Conservation (phyloP, 2,888 invertebrate species). For the Alloplasta piceator region DNA sequence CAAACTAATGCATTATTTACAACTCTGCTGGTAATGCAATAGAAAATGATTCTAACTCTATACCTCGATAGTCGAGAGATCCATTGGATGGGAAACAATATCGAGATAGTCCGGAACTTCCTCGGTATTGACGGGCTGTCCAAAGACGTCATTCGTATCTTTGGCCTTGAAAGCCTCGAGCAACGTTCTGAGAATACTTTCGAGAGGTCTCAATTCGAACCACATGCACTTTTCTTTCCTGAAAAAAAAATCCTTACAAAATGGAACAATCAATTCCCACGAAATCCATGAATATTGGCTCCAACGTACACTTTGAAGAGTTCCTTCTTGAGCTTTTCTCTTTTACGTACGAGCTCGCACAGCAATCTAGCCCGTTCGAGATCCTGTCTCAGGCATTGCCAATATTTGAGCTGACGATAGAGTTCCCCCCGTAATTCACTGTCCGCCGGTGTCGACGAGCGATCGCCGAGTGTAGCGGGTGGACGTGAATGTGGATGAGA, state of each 20-base stretch:
- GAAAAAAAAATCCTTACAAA: conserved; percentile 33
- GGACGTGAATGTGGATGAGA: conserved; percentile 81
- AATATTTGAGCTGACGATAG: conserved; percentile 94
- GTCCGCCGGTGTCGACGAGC: conserved; percentile 79
- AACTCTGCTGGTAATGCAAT: conserved; percentile 10
- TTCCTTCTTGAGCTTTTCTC: conserved; percentile 97
- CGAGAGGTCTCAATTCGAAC: conserved; percentile 92
- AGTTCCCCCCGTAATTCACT: conserved; percentile 86
- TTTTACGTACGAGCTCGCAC: conserved; percentile 96
- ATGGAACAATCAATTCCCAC: conserved; percentile 10
- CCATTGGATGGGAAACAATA: conserved; percentile 94
- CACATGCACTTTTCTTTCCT: conserved; percentile 91
- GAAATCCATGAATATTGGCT: too few species aligned
- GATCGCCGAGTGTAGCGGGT: conserved; percentile 74
- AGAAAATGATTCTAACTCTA: background rate
- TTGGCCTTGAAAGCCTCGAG: conserved; percentile 90
- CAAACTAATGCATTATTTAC: too few species aligned
- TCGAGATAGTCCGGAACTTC: conserved; percentile 96
- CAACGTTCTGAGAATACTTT: conserved; percentile 90
- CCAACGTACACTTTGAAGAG: conserved; percentile 87
- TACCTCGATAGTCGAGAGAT: conserved; percentile 93
- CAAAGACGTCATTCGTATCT: conserved; percentile 95
- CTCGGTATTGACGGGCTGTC: conserved; percentile 94
- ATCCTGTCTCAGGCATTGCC: conserved; percentile 97
- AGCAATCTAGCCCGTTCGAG: conserved; percentile 95